These are phyloP conservation scores for Incurvaria masculella DNA, from an alignment of 2,888 invertebrate genomes.

Conservation along the genomic window DNA sequence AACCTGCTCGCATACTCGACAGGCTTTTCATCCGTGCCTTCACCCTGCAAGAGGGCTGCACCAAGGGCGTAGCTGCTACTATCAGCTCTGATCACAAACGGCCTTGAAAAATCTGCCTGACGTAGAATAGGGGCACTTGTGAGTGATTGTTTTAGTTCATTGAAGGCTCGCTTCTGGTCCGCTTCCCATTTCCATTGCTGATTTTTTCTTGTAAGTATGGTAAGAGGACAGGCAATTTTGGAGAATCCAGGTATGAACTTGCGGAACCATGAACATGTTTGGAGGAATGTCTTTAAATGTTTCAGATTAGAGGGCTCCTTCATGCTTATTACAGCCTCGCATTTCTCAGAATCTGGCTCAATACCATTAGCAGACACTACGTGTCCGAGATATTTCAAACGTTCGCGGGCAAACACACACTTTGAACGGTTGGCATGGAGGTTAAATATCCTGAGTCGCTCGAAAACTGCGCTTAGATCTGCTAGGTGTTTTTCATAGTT, in stretches of 20 bases:
- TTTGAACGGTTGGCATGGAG: constrained; percentile 10
- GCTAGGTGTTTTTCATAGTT: constrained; percentile 4
- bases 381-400: constrained; percentile 10
- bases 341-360: constrained; percentile 1
- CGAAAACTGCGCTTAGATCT: constrained; percentile 10
- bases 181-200: constrained; percentile 11
- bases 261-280: constrained; percentile 17
- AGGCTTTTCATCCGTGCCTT: constrained; percentile 8
- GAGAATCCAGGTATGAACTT: not conserved
- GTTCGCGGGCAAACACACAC: constrained; percentile 14
- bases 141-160: constrained; percentile 11
- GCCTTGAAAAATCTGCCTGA: constrained; percentile 10
- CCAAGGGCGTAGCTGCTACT: constrained; percentile 15
- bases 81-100: too few species aligned
- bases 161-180: constrained; percentile 10
- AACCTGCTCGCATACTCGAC: constrained; percentile 20
- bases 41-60: constrained; percentile 4
- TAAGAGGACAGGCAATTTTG: constrained; percentile 12
- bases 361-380: not conserved
- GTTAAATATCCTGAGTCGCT: constrained; percentile 6
- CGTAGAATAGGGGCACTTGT: constrained; percentile 13
- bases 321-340: not conserved
- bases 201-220: constrained; percentile 15
- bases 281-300: constrained; percentile 13
- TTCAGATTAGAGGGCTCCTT: not conserved